Evolutionary conservation across 2,113 vertebrate genomes (phyloP), one percentile per base, ranked within the genome.

Genomic region (Pionites leucogaster): DNA sequence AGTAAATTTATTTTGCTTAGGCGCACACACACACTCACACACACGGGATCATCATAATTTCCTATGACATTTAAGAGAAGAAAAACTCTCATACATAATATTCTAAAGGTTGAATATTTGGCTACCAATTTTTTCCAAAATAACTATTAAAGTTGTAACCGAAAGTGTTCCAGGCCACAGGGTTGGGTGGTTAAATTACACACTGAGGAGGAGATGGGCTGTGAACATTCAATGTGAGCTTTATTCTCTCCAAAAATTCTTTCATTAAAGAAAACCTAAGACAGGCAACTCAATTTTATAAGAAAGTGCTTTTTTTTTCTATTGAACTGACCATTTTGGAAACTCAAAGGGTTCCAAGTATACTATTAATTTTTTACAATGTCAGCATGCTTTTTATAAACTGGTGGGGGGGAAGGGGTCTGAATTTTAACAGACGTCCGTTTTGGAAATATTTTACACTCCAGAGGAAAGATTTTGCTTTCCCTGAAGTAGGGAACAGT

Each of bases 351-450:
- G 50, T 95, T 97, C 91, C 95, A 97, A 97, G 94, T 92, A 70
- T 95, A 82, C 88, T 94, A 96, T 98, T 96, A 96, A 94, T 98
- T 97, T 97, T 94, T 96, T 95, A 97, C 95, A 93, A 82, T 90
- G 93, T 97, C 95, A 95, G 96, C 93, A 74, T 67, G 84, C 83
- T 97, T 96, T 97, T 97, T 97, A 96, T 97, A 98, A 97, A 97
- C 92, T 96, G 70, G 64, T 93, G 86, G 86, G n/a, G 24, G 74
- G 52, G 47, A 7, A 6, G 23, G 47, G 47, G 47, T 49, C 60
- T 91, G 52, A 93, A 75, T 97, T 96, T 95, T 95, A 96, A 94
- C 94, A 67, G 52, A 75, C 57, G 5, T 96, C 63, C 57, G 2
- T 96, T 95, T 92, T 97, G 93, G 94, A 97, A 97, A 97, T 85